Conservation (phyloP, 2,113 vertebrate species). For the Ctenodactylus gundi region DNA sequence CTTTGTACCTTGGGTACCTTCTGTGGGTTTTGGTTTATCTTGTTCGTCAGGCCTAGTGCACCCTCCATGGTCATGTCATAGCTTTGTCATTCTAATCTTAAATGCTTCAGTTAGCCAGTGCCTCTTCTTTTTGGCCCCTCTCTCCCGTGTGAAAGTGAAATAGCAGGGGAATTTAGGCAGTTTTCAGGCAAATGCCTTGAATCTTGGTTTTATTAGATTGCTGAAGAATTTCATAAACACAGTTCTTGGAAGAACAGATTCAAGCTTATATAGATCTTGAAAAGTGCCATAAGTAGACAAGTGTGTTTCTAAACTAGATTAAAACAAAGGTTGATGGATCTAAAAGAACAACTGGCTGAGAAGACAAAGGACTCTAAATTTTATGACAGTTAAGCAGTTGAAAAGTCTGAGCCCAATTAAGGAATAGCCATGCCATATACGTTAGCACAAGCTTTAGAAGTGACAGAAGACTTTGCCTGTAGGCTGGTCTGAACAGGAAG, state of each 20-base stretch:
- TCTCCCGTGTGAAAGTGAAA: not conserved
- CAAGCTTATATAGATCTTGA: not conserved
- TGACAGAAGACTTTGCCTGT: not conserved
- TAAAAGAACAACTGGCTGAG: not conserved
- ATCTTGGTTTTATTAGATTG: not conserved
- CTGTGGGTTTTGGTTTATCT: not conserved
- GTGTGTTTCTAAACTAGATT: not conserved
- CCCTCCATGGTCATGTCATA: not conserved
- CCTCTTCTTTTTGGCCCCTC: not conserved
- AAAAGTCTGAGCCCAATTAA: not conserved
- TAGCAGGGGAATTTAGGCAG: not conserved
- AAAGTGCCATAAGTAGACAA: not conserved
- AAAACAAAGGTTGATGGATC: not conserved
- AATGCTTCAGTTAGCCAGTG: not conserved
- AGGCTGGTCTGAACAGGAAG: not conserved
- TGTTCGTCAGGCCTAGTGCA: not conserved
- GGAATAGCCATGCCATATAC: not conserved
- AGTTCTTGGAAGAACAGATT: conserved; percentile 37
- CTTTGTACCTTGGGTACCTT: not conserved
- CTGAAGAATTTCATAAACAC: not conserved
- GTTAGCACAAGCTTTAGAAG: not conserved
- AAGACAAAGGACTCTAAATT: not conserved
- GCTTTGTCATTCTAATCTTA: not conserved
- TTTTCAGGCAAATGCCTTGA: not conserved
- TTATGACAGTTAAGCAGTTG: conserved; percentile 55